Percentiles rank a stretch among this genome's conserved stretches.
phyloP scores from a whole-genome alignment of 2,113 vertebrate species.

The Clarias gariepinus region DNA sequence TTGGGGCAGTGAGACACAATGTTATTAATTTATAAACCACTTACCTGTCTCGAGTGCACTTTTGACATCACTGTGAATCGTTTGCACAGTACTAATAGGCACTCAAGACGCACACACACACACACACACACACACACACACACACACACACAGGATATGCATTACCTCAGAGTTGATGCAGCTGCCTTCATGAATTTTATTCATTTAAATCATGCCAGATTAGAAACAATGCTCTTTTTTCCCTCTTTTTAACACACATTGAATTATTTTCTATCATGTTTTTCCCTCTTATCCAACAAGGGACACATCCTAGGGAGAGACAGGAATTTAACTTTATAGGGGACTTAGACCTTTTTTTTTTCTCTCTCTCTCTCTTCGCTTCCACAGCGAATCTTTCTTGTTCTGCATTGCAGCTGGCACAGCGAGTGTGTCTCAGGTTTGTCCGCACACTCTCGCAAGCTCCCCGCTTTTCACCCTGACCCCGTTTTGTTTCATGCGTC shows the following conservation, averaged over 20 bases:
- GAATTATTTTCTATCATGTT: background rate
- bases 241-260: background rate
- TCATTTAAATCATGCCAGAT: background rate
- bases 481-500: background rate
- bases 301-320: background rate
- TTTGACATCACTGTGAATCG: conserved; percentile 45
- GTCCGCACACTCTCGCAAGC: background rate
- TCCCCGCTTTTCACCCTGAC: background rate
- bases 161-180: conserved; percentile 7
- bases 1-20: background rate
- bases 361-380: background rate
- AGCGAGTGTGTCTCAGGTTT: background rate
- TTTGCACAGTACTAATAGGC: background rate
- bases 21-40: conserved; percentile 37
- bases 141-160: background rate
- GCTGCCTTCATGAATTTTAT: conserved; percentile 7
- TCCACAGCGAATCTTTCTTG: background rate
- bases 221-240: background rate
- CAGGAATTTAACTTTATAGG: background rate
- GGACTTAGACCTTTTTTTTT: background rate
- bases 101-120: background rate
- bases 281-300: background rate
- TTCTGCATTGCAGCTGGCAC: background rate
- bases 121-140: background rate
- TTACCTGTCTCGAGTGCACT: conserved; percentile 31